These are phyloP conservation scores for Sinocyclocheilus grahami DNA, from an alignment of 2,113 vertebrate genomes.

Conservation along the genomic window DNA sequence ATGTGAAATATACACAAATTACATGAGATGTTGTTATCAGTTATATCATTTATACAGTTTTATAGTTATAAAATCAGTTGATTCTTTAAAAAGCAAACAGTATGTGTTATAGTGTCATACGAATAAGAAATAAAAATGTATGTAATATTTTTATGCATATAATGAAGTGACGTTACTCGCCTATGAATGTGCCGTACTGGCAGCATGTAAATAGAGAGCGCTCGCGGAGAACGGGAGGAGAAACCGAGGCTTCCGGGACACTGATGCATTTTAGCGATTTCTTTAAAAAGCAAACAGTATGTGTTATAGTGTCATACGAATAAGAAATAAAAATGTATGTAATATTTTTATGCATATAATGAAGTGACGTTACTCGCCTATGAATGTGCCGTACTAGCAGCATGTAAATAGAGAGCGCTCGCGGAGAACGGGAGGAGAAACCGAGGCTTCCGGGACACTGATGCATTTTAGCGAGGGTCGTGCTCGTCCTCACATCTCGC, in stretches of 20 bases:
- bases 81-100: not conserved
- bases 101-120: not conserved
- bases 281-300: not conserved
- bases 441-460: not conserved
- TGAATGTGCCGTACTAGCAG: not conserved
- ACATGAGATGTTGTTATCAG: not conserved
- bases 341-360: not conserved
- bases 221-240: not conserved
- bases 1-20: not conserved
- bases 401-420: not conserved
- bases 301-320: not conserved
- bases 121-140: not conserved
- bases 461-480: not conserved
- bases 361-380: constrained; percentile 15
- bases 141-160: not conserved
- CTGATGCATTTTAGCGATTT: not conserved
- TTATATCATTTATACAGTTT: not conserved
- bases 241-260: not conserved
- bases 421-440: not conserved
- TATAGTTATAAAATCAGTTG: not conserved
- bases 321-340: not conserved
- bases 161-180: constrained; percentile 2
- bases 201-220: not conserved
- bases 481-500: not conserved
- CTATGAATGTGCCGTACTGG: not conserved